Evolutionary conservation across 2,797 vertebrate species (phyloP).

Genomic region (Simalia tracyae): DNA sequence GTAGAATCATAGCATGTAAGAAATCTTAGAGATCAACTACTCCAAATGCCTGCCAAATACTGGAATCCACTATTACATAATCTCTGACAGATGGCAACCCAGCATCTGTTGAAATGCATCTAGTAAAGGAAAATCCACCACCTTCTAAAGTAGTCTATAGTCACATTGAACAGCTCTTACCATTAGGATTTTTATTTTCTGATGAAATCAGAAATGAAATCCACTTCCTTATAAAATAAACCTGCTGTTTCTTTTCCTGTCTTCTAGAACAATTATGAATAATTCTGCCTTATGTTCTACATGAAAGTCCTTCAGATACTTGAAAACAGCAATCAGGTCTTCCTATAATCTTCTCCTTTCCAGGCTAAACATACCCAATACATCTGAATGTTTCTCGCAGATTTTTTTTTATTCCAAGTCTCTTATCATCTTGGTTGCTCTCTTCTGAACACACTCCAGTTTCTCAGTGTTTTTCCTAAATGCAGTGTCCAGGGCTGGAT

Average conservation of each 20-base stretch:
- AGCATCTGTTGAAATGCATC: background rate
- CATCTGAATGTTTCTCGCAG: background rate
- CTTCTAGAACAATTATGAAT: background rate
- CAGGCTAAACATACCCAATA: background rate
- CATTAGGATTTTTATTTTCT: background rate
- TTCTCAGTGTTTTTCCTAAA: background rate
- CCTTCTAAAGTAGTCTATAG: background rate
- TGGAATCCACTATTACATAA: background rate
- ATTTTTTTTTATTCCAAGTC: background rate
- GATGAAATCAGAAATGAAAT: background rate
- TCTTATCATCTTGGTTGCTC: background rate
- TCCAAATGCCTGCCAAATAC: background rate
- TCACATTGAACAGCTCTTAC: background rate
- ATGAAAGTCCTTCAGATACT: background rate
- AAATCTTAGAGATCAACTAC: background rate
- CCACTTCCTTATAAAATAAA: background rate
- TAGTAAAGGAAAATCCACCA: background rate
- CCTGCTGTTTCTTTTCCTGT: background rate
- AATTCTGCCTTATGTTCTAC: background rate
- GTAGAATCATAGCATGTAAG: background rate
- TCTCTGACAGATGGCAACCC: background rate
- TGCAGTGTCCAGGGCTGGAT: background rate
- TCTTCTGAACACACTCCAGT: background rate
- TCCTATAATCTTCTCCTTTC: background rate
- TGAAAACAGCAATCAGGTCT: background rate